phyloP scores from a whole-genome alignment of 2,888 invertebrate species.

The Orthosia gracilis region DNA sequence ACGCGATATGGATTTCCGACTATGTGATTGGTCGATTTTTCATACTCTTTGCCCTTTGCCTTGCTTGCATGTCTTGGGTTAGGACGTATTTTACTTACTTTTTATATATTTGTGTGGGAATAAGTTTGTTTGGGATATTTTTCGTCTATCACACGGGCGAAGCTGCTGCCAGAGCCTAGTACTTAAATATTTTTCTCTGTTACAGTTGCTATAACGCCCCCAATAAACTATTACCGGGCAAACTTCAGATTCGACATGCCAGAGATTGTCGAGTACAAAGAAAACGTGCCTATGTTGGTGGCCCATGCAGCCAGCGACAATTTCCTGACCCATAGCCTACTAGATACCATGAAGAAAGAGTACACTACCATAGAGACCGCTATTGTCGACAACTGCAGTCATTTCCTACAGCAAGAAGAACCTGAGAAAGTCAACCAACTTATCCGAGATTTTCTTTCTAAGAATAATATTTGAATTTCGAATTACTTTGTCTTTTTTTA shows the following conservation, averaged over 20 bases:
- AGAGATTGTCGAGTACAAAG: conserved; percentile 72
- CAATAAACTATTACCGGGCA: conserved; percentile 91
- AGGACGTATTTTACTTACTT: too few species aligned
- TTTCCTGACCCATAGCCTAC: conserved; percentile 74
- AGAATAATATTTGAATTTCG: conserved; percentile 74
- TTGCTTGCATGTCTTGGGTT: too few species aligned
- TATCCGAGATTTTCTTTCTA: conserved; percentile 86
- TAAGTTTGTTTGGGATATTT: too few species aligned
- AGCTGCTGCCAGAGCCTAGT: too few species aligned
- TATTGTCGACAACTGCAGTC: conserved; percentile 85
- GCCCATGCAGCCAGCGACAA: conserved; percentile 87
- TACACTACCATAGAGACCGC: conserved; percentile 84
- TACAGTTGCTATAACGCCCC: conserved; percentile 89
- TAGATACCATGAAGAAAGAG: conserved; percentile 80
- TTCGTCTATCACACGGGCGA: too few species aligned
- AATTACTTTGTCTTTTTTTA: background rate
- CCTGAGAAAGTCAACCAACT: conserved; percentile 88
- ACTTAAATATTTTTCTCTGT: conserved; percentile 51
- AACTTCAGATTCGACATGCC: conserved; percentile 77
- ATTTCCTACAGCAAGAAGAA: conserved; percentile 91
- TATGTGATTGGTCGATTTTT: too few species aligned
- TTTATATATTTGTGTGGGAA: too few species aligned
- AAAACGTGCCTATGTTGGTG: conserved; percentile 84
- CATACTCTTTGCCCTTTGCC: too few species aligned
- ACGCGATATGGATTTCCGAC: too few species aligned